phyloP scores from a whole-genome alignment of 2,113 vertebrate genomes.

The Poeciliopsis prolifica region DNA sequence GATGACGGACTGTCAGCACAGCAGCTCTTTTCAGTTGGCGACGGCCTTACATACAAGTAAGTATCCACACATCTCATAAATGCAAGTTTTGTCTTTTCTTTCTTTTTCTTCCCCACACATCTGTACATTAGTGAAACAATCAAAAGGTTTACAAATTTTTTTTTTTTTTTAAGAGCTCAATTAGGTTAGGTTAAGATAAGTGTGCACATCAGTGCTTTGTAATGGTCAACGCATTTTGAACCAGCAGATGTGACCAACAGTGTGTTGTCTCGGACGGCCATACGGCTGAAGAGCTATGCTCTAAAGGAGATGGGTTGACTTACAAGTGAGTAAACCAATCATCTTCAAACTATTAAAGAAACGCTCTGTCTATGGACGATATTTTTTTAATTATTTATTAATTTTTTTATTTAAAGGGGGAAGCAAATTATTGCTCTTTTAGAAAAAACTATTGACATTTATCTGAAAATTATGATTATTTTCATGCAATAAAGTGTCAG shows the following conservation, averaged over 20 bases:
- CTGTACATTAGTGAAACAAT: slow-evolving; percentile 22
- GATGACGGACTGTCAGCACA: slow-evolving; percentile 90
- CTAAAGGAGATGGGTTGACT: slow-evolving; percentile 85
- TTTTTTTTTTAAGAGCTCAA: slow-evolving; percentile 20
- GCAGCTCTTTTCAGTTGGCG: slow-evolving; percentile 91
- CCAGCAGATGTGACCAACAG: slow-evolving; percentile 83
- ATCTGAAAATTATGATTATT: slow-evolving; percentile 21
- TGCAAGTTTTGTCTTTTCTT: not conserved
- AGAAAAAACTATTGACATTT: slow-evolving; percentile 18
- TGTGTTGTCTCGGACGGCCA: slow-evolving; percentile 82
- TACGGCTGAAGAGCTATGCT: slow-evolving; percentile 83
- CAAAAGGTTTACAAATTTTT: slow-evolving; percentile 32
- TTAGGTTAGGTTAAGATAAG: slow-evolving; percentile 50
- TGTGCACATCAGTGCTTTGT: slow-evolving; percentile 66
- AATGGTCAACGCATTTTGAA: slow-evolving; percentile 82
- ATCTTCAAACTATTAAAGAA: slow-evolving; percentile 61
- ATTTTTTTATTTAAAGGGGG: slow-evolving; percentile 18
- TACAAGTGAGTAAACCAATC: slow-evolving; percentile 84
- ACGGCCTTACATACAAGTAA: slow-evolving; percentile 94
- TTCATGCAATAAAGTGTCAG: slow-evolving; percentile 5
- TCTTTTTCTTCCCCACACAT: slow-evolving; percentile 1
- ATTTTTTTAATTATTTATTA: too few relatives aligned
- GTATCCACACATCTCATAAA: slow-evolving; percentile 46
- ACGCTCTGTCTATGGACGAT: slow-evolving; percentile 26
- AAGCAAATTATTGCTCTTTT: slow-evolving; percentile 54